Conservation (phyloP, 2,888 invertebrate species). For the Trachelus stipa region DNA sequence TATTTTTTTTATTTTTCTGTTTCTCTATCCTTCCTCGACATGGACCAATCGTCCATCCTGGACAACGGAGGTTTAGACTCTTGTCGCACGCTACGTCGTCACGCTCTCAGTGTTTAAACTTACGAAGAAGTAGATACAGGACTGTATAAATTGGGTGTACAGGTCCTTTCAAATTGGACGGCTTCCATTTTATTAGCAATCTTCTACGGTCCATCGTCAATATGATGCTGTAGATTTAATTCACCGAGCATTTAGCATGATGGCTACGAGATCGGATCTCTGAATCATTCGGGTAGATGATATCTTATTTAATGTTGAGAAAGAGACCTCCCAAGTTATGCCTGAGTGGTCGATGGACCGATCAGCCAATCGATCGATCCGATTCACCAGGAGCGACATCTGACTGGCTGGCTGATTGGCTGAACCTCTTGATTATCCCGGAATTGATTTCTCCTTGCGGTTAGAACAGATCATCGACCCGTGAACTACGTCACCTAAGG, state of each 20-base stretch:
- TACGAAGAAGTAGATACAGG: too few relatives aligned
- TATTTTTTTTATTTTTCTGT: background rate
- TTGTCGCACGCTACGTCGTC: background rate
- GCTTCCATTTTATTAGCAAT: background rate
- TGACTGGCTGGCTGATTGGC: background rate
- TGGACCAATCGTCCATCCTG: background rate
- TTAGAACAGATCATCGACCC: background rate
- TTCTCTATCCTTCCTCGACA: background rate
- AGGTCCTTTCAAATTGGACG: background rate
- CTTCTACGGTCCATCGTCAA: background rate
- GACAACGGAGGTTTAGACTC: background rate
- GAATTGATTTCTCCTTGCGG: background rate
- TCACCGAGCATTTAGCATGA: background rate
- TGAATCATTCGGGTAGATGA: background rate
- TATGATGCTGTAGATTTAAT: background rate
- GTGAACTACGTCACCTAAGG: background rate
- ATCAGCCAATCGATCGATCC: background rate
- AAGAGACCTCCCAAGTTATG: background rate
- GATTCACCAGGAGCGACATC: background rate
- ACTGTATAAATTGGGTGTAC: background rate
- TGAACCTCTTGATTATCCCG: background rate
- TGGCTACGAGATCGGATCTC: background rate
- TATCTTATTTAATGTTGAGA: background rate
- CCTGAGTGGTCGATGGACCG: background rate
- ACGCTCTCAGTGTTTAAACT: too few relatives aligned